Conservation (phyloP, 2,113 vertebrate species). For the Gambusia holbrooki region DNA sequence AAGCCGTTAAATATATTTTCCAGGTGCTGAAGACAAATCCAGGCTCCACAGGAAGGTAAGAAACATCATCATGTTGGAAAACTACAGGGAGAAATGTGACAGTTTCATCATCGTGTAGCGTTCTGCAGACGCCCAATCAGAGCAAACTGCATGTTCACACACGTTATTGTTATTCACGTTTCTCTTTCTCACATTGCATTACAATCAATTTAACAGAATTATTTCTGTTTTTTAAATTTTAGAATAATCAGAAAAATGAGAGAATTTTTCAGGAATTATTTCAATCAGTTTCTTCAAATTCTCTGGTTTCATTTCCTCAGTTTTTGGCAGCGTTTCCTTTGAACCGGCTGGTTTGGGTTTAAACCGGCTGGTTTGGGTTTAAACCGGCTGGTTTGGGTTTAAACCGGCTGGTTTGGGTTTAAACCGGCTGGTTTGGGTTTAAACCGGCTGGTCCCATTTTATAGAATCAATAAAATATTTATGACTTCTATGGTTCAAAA, state of each 20-base stretch:
- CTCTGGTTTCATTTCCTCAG: background rate
- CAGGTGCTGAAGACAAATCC: constrained; percentile 59
- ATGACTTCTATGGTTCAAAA: too few relatives aligned
- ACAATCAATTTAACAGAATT: background rate
- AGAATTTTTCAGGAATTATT: background rate
- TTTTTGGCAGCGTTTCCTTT: background rate
- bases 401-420: background rate
- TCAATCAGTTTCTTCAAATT: background rate
- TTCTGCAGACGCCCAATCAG: background rate
- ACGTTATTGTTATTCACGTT: background rate
- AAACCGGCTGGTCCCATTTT: too few relatives aligned
- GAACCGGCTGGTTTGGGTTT: background rate
- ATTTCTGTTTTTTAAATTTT: background rate
- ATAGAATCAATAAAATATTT: too few relatives aligned
- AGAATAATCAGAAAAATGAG: background rate
- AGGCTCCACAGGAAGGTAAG: constrained; percentile 63
- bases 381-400: background rate
- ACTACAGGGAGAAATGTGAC: background rate
- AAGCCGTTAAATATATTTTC: background rate
- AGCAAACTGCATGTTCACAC: background rate
- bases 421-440: background rate
- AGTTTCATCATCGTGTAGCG: background rate
- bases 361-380: background rate
- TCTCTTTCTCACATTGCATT: background rate
- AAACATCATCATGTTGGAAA: background rate